Evolutionary conservation across 2,888 invertebrate genomes (phyloP), one percentile per base, ranked within the genome.

Genomic region (Dicyrtoma fusca): DNA sequence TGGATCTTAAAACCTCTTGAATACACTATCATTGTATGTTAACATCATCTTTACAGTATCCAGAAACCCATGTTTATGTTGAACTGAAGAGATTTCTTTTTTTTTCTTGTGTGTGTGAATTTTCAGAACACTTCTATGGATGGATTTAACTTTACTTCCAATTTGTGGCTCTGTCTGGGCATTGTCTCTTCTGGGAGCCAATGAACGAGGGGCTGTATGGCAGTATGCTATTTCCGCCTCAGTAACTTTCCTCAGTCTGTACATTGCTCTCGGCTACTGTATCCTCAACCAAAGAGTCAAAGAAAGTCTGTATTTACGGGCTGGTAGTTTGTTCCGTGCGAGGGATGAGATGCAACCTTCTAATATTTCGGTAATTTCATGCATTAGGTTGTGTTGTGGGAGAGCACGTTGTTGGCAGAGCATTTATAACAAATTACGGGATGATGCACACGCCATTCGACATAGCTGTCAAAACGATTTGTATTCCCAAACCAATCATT

Each of bases 141-240:
- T 95, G 49, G 94, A 94, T 64, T 91, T 96, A 4, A 88, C 94
- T 10, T 91, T 95, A 57, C 84, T 95, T 45, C 95, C 95, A 0
- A 85, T 97, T 49, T 86, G 94, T 80, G 92, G 92, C 42, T 89
- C 90, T 14, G 90, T 92, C 73, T 97, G 96, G 95, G 91, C 95
- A 77, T 86, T 91, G 82, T 93, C 91, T 74, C 89, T 92, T 73
- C 86, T 90, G 81, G 90, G 89, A 13, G 92, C 91, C 45, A 92
- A 91, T 34, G 92, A 91, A 82, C 87, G 88, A 81, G 86, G 90
- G 80, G 85, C 91, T 81, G 86, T 88, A 57, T 86, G 96, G 6
- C 91, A 92, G 74, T 89, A 94, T 45, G 85, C 90, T 75, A 88
- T 95, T 69, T 92, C 93, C 0, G 87, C 89, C 0, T 89, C 92